Base-by-base conservation (phyloP, 1,140 invertebrate genomes). In the Drosophila ogumai region DNA sequence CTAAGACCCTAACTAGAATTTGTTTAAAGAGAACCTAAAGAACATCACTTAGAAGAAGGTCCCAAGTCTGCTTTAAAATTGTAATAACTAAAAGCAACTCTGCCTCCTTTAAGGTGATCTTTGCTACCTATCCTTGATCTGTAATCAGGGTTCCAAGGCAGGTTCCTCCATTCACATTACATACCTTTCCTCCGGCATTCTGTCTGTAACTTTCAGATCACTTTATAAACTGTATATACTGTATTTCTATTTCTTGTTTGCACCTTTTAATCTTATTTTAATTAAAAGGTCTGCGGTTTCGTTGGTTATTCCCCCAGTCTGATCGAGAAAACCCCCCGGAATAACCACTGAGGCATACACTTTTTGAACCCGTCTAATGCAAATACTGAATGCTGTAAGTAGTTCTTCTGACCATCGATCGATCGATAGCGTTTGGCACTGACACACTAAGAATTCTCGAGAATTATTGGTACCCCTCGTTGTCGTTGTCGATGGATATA, bases 361-460 rank as follows among this genome's bases (percentile, higher is more conserved):
- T 69, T 19, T 40, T 34, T 52, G 3, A 28, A 28, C 43, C 25
- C n/a, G 28, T 31, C 28, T 10, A n/a, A 55, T 6, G 22, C 19
- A 25, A 55, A 55, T 38, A 13, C 36, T 40, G 31, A 67, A 54
- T 61, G n/a, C 46, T 52, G 65, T 4, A 43, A 19, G 19, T 19
- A n/a, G 28, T 9, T 34, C 36, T 36, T 19, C 22, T 31, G 38
- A 44, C 13, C 52, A 31, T 55, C 43, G 68, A 36, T 72, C 43
- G 52, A 72, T 72, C 46, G 28, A 52, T 67, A 3, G 28, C 47
- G 52, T 46, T 55, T 79, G 76, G 68, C 76, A 73, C 67, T 79
- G 76, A 79, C 76, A 79, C 76, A 79, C 34, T 65, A 79, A 72
- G 52, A 55, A 28, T 12, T 34, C 10, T 31, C 19, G 63, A 55